Conservation (phyloP, 1,140 invertebrate species). For the Lasioglossum albipes region DNA sequence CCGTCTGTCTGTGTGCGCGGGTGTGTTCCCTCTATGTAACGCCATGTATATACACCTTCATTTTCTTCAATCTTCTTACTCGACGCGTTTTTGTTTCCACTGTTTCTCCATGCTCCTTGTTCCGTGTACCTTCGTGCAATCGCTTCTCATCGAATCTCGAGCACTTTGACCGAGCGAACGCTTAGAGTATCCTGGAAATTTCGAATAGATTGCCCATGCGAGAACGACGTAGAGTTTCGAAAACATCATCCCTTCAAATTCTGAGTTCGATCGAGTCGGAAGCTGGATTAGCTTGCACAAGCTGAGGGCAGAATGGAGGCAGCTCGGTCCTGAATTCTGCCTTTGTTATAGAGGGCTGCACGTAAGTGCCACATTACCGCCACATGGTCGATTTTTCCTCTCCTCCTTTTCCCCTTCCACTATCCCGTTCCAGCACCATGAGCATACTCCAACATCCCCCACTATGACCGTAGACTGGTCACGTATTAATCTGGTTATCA, state of each 20-base stretch:
- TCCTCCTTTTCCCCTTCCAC: too few species aligned
- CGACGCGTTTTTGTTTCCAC: conserved; percentile 1
- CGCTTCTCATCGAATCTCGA: conserved; percentile 57
- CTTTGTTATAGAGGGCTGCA: too few species aligned
- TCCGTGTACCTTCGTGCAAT: conserved; percentile 16
- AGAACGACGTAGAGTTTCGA: not conserved
- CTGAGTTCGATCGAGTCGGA: conserved; percentile 10
- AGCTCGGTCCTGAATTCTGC: too few species aligned
- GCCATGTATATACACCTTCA: conserved; percentile 40
- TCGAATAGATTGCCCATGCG: not conserved
- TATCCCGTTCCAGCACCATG: too few species aligned
- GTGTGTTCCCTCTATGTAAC: not conserved
- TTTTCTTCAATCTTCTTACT: conserved; percentile 24
- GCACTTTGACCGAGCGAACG: conserved; percentile 77
- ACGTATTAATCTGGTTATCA: too few species aligned
- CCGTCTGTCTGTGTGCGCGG: not conserved
- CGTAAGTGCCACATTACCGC: too few species aligned
- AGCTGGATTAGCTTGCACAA: conserved; percentile 25
- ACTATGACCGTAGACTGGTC: too few species aligned
- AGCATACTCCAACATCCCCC: too few species aligned
- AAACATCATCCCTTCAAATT: not conserved
- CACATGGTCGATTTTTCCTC: too few species aligned
- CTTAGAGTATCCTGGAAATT: conserved; percentile 14
- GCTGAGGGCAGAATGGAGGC: too few species aligned
- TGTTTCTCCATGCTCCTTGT: not conserved